These are phyloP conservation scores for Acanthisitta chloris DNA, from an alignment of 2,113 vertebrate genomes.

Conservation along the genomic window DNA sequence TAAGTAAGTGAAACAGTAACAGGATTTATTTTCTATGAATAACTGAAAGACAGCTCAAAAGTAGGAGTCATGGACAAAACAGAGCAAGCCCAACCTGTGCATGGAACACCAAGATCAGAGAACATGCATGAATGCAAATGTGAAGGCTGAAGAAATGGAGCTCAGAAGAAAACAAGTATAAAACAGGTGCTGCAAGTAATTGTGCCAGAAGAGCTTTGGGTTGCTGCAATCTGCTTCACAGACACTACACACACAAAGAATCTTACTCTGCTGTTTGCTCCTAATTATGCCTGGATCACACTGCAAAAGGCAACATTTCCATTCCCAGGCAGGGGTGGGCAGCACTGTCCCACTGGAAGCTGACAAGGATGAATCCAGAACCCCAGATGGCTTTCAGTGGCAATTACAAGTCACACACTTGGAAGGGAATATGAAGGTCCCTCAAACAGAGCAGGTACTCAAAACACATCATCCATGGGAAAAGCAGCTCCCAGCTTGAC, in stretches of 20 bases:
- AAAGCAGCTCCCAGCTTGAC: neutral
- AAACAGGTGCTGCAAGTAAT: neutral
- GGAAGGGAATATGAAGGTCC: neutral
- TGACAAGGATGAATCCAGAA: neutral
- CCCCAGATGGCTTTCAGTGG: neutral
- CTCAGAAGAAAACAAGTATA: neutral
- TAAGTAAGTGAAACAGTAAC: neutral
- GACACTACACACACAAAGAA: neutral
- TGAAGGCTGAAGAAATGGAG: neutral
- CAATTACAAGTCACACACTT: neutral
- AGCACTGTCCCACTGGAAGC: neutral
- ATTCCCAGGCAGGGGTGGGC: neutral
- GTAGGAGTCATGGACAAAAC: neutral
- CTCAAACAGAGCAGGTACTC: neutral
- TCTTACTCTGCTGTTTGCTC: neutral
- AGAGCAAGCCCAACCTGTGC: neutral
- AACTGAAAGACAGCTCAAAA: neutral
- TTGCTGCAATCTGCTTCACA: neutral
- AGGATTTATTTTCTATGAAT: neutral
- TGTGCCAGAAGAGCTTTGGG: neutral
- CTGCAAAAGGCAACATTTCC: neutral
- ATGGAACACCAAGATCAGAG: neutral
- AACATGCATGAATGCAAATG: neutral
- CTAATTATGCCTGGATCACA: neutral
- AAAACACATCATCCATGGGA: neutral